Base-by-base conservation (phyloP, 2,113 vertebrate genomes). In the Muscicapa adusta region DNA sequence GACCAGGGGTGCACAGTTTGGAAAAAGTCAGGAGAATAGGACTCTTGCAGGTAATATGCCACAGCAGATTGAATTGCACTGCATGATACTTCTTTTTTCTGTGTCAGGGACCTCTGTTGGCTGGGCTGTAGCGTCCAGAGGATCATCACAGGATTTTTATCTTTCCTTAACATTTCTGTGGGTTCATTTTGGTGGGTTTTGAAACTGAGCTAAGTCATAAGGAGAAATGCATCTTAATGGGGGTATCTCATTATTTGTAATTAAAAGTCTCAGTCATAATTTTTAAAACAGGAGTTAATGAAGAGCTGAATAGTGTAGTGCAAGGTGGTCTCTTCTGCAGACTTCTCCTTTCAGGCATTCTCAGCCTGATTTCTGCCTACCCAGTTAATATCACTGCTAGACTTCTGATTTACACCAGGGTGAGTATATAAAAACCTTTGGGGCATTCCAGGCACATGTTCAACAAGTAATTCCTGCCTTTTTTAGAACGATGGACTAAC, bases 81-180 rank as follows among this genome's bases (percentile, higher is more conserved):
- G 22, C 25, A 9, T 14, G 11, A 12, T 11, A 1, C 33, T 66
- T 40, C 10, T 40, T 48, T 60, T 68, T 42, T 67, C 34, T 61
- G 16, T 40, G 16, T 62, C 2, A 1, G 18, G 20, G 26, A 12
- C 31, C 40, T 79, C 4, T 2, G 14, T 36, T 42, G 19, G 2
- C 72, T 54, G 33, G 45, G 38, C 38, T 36, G 10, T 53, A 18
- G 50, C 0, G 0, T 43, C 3, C 0, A 57, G 73, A 75, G 31
- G 29, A 8, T 48, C 19, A 20, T 36, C 28, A 8, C 12, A 24
- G 65, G 43, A 68, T 29, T 74, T 31, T 19, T n/a, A 19, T 26
- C 24, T 87, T 47, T 42, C 29, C 15, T 57, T 65, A 45, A 38
- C 19, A 7, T 82, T 91, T 81, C 38, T 43, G 3, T 51, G 54